Base-by-base conservation (phyloP, 2,888 invertebrate genomes). In the Peribatodes rhomboidaria region DNA sequence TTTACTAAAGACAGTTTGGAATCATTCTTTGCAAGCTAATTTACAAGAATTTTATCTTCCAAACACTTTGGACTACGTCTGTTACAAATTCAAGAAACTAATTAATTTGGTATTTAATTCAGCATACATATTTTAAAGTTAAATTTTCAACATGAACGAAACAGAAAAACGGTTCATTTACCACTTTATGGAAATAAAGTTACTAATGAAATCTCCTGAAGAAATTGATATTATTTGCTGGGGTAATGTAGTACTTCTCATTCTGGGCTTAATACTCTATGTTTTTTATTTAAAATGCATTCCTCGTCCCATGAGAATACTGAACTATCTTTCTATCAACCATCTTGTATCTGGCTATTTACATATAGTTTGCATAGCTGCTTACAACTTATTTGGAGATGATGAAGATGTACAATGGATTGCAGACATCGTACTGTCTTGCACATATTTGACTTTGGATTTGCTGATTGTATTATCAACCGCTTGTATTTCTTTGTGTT, bases 401-500 rank as follows among this genome's bases (percentile, higher is more conserved):
- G 16, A 27, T 2, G 11, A 18, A 22, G n/a, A 46, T 16, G 4
- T 37, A 11, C 13, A 18, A 20, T 11, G 16, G 10, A 0, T 54
- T 13, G 46, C 27, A 3, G 22, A 54, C 16, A 41, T 50, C 2
- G 0, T 58, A 13, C 6, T 63, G 0, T 53, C 39, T 47, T 0
- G 33, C 0, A 13, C 41, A 3, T 63, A 63, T 33, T 58, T 47
- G 11, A 58, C 53, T 53, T n/a, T 63, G 11, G 63, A 63, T 22
- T 46, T 58, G 27, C 1, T 58, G 2, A 41, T 63, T 16, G 41
- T 10, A 0, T 58, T 63, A n/a, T 22, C 53, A 13, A 47, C 52
- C 13, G 31, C 16, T 20, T 63, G 53, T 39, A 31, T 58, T 14
- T 47, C 63, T 7, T 0, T 63, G 4, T 46, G 37, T 49, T 41